Base-by-base conservation (phyloP, 1,140 invertebrate genomes). In the Panagrolaimus sp. region DNA sequence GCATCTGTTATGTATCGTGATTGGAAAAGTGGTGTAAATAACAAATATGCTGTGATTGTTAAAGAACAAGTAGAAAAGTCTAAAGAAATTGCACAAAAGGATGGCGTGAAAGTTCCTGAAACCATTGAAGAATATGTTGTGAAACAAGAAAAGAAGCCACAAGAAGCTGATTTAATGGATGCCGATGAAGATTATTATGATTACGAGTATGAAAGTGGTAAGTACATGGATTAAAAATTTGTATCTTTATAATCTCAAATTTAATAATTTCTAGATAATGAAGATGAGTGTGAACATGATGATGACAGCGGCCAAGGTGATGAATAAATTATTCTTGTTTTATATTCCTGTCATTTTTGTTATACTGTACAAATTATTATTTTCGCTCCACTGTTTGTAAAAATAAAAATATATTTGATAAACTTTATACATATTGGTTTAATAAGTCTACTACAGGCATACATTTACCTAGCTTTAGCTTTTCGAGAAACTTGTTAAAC, bases 31-130 rank as follows among this genome's bases (percentile, higher is more conserved):
- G 80, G 94, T 73, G 91, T 91, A 84, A 94, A 98, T 86, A 96
- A 96, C 86, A 95, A 98, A 86, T 99, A 99, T 87, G 94, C 96
- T 87, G 97, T 95, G 87, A 97, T 98, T 78, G 96, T 99, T 83
- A 93, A 91, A 93, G 94, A 85, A 84, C 76, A 98, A 89, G 96
- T 97, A 0, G 89, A 91, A 81, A 90, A 91, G 4, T 95, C 94
- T 24, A 90, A 93, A 83, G 88, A 89, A 52, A 95, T 98, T 78
- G 96, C 96, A 0, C 93, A 94, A 82, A 91, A 91, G 71, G 96
- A 98, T 85, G 92, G 93, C 75, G 95, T 99, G 63, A 90, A 90
- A 38, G 95, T 99, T 71, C 96, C 96, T 38, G 89, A 92, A 69
- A 99, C 96, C 1, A 85, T 98, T 79, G 94, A 98, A 87, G 96